Conservation (phyloP, 2,888 invertebrate species). For the Anagyrus pseudococci region DNA sequence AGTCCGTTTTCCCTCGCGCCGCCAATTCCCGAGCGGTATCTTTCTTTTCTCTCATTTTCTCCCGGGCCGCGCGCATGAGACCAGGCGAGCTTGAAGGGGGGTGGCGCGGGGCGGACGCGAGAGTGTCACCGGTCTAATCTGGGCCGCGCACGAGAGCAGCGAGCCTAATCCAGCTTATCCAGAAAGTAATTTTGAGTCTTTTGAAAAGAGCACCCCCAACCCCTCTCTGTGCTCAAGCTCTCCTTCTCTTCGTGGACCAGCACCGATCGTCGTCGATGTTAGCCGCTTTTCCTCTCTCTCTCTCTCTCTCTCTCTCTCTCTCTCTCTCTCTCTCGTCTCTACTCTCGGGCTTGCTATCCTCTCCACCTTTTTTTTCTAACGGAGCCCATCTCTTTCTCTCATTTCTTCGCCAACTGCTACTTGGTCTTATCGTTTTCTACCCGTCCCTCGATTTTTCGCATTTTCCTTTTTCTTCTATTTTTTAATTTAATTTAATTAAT, state of each 20-base stretch:
- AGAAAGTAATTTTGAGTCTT: constrained; percentile 72
- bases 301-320: constrained; percentile 8
- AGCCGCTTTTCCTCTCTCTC: not conserved
- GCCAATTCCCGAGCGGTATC: constrained; percentile 23
- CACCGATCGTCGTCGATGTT: constrained; percentile 34
- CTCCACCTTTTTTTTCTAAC: too few species aligned
- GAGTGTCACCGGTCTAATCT: constrained; percentile 59
- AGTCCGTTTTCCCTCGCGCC: constrained; percentile 9
- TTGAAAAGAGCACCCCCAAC: constrained; percentile 61
- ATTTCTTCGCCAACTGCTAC: constrained; percentile 36
- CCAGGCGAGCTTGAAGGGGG: constrained; percentile 38
- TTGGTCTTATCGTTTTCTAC: too few species aligned
- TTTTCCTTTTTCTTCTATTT: constrained; percentile 6
- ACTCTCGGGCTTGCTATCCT: too few species aligned
- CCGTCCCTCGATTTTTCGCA: not conserved
- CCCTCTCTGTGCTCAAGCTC: too few species aligned
- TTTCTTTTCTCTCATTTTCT: constrained; percentile 32
- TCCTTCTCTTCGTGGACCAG: constrained; percentile 28
- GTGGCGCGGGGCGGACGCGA: constrained; percentile 39
- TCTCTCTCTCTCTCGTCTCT: constrained; percentile 7
- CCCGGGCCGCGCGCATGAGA: constrained; percentile 23
- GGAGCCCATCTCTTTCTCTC: constrained; percentile 11
- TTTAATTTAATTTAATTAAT: constrained; percentile 12
- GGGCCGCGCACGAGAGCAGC: constrained; percentile 59
- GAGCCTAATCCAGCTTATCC: constrained; percentile 70